phyloP scores from a whole-genome alignment of 2,797 vertebrate species.

The Zonotrichia albicollis region DNA sequence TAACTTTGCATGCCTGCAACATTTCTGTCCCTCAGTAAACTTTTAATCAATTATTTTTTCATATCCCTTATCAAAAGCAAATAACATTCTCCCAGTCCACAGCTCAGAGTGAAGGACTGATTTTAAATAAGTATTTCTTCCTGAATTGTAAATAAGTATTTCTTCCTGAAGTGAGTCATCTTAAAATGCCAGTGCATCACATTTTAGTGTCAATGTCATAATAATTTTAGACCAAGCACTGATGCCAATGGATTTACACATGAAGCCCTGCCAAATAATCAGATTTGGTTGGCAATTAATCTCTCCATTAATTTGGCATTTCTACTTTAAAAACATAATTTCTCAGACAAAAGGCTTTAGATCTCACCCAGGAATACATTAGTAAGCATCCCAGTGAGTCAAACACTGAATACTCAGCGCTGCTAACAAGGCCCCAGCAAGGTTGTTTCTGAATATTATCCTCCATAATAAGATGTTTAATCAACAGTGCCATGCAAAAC shows the following conservation, averaged over 20 bases:
- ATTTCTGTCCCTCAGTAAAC: not conserved
- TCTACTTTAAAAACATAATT: not conserved
- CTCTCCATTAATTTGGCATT: not conserved
- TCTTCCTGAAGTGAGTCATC: slow-evolving; percentile 25
- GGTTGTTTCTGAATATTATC: not conserved
- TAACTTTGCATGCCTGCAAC: not conserved
- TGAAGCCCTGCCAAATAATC: not conserved
- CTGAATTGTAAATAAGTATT: not conserved
- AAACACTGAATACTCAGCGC: not conserved
- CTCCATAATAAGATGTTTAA: not conserved
- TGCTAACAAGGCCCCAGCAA: not conserved
- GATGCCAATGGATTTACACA: not conserved
- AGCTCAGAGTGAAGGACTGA: not conserved
- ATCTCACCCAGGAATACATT: not conserved
- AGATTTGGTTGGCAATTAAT: not conserved
- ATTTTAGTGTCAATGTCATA: not conserved
- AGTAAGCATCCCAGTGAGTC: not conserved
- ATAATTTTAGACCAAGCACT: not conserved
- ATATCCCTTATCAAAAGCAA: slow-evolving; percentile 12
- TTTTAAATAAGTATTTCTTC: slow-evolving; percentile 7
- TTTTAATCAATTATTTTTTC: not conserved
- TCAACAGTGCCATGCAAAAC: not conserved
- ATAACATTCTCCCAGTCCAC: not conserved
- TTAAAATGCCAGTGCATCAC: slow-evolving; percentile 6
- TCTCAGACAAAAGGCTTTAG: not conserved